Conservation (phyloP, 1,140 invertebrate species). For the Stenopsyche tienmushanensis region DNA sequence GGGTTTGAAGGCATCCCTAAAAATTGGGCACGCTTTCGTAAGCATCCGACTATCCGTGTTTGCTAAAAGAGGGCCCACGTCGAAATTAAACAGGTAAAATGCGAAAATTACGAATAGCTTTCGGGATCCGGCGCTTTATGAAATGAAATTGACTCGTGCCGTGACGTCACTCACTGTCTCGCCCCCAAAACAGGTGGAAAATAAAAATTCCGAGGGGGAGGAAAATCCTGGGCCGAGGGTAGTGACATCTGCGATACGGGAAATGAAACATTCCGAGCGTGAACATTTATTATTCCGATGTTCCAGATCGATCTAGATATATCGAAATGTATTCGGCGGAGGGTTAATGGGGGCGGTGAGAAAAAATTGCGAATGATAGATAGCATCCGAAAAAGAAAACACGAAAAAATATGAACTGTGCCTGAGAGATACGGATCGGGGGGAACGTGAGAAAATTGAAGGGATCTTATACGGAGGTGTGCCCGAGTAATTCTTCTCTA, state of each 20-base stretch:
- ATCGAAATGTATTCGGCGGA: slow-evolving; percentile 3
- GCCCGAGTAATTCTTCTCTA: too few relatives aligned
- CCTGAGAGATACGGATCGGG: too few relatives aligned
- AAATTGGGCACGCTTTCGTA: too few relatives aligned
- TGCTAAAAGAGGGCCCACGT: too few relatives aligned
- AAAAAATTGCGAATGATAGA: slow-evolving; percentile 7
- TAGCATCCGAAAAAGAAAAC: slow-evolving; percentile 2
- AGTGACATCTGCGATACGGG: slow-evolving; percentile 7
- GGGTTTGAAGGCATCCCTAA: neutral
- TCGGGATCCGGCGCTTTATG: neutral
- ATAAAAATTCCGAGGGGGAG: neutral
- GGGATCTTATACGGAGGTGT: too few relatives aligned
- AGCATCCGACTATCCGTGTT: too few relatives aligned
- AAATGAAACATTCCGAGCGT: slow-evolving; percentile 8
- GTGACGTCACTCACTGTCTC: neutral
- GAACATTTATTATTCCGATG: slow-evolving; percentile 11
- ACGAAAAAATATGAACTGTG: neutral
- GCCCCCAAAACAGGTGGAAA: slow-evolving; percentile 1
- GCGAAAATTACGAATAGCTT: neutral
- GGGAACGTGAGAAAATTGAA: too few relatives aligned
- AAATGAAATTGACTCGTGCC: neutral
- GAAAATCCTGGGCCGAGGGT: neutral
- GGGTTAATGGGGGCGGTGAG: slow-evolving; percentile 3
- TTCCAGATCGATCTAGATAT: neutral
- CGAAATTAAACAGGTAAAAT: neutral